Base-by-base conservation (phyloP, 2,797 vertebrate genomes). In the Echeneis naucrates region DNA sequence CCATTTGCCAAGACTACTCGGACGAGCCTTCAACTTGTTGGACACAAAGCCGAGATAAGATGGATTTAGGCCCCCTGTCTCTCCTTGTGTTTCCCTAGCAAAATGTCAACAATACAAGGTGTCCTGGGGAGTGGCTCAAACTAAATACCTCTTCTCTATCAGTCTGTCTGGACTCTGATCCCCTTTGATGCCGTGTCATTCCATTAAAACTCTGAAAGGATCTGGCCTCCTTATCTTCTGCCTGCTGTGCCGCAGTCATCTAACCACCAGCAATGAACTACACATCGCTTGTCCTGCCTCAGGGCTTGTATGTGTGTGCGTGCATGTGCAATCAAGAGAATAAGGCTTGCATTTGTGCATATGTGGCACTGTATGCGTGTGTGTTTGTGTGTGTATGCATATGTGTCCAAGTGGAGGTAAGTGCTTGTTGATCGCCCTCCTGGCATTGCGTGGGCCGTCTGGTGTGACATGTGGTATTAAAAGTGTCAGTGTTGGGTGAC, bases 381-480 rank as follows among this genome's bases (percentile, higher is more conserved):
- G 38, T 16, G 14, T 17, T 13, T 40, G 14, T 37, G 17, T 59
- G 58, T 67, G 72, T 56, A 52, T 63, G 44, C 62, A 71, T 67
- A 33, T 50, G 70, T 65, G 72, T 53, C 26, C 47, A 21, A 32
- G 73, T 53, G 67, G 59, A 77, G 76, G 76, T 82, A 84, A 84
- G 83, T 77, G 85, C 66, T 45, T 79, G 72, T 52, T 88, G 81
- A 86, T 75, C 78, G 82, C 77, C 87, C 88, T 88, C 45, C 82
- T 78, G 83, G 80, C 80, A 65, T 78, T 80, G 75, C 82, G 77
- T 17, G 1, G 24, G 14, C 47, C 23, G 19, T 70, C 58, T 83
- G 89, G 92, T 93, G 78, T 90, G 92, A 92, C 84, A 42, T 53
- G 59, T 8, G 5, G 84, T 92, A 93, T 93, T 93, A 93, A 93